These are phyloP conservation scores for Autographa pulchrina DNA, from an alignment of 2,888 invertebrate genomes.

Conservation along the genomic window DNA sequence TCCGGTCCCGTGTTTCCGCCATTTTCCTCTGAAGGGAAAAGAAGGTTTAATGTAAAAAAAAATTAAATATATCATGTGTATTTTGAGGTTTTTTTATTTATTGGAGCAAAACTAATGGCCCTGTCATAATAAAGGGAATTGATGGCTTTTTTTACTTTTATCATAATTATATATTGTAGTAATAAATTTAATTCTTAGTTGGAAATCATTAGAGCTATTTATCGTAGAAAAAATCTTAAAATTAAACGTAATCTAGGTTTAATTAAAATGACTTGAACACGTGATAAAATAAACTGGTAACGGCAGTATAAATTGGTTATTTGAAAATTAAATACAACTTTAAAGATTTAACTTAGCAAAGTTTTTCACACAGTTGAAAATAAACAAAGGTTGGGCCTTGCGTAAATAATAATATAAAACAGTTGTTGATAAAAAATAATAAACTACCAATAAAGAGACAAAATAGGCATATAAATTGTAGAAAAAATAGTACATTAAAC, in stretches of 20 bases:
- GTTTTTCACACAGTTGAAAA: no score
- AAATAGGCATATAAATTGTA: neutral
- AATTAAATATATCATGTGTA: constrained; percentile 45
- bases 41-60: constrained; percentile 52
- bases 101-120: constrained; percentile 32
- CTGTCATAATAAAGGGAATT: constrained; percentile 24
- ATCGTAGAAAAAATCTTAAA: neutral
- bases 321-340: no score
- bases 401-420: no score
- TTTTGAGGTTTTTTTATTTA: constrained; percentile 52
- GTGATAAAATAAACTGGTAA: neutral
- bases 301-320: no score
- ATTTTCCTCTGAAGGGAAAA: constrained; percentile 71
- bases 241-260: neutral
- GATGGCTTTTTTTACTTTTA: constrained; percentile 14
- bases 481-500: neutral
- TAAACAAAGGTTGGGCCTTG: no score
- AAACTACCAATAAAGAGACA: neutral
- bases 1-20: constrained; percentile 76
- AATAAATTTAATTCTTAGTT: neutral
- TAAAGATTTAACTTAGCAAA: no score
- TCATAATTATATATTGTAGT: constrained; percentile 13
- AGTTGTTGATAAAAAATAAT: no score
- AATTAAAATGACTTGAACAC: neutral
- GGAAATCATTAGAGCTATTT: neutral